Conservation (phyloP, 2,888 invertebrate species). For the Drosophila ustulata region DNA sequence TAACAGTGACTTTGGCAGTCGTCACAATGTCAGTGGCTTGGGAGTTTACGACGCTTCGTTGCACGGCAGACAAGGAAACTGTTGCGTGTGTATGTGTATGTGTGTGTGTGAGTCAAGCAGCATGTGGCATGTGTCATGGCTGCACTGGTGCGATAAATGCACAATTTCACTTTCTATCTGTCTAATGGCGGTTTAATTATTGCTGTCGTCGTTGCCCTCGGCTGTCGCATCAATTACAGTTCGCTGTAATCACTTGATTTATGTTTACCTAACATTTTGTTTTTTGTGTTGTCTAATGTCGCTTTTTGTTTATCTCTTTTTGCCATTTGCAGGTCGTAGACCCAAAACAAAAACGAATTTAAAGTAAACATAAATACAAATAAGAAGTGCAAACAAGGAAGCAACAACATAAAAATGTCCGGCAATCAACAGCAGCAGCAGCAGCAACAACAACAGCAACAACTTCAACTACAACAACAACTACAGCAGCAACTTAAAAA, state of each 20-base stretch:
- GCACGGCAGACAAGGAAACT: constrained; percentile 54
- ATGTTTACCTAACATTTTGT: constrained; percentile 10
- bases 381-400: constrained; percentile 63
- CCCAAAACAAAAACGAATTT: constrained; percentile 24
- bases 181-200: constrained; percentile 78
- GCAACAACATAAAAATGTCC: constrained; percentile 72
- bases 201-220: constrained; percentile 53
- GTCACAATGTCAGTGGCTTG: constrained; percentile 34
- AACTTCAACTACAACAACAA: constrained; percentile 44
- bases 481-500: constrained; percentile 12
- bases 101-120: constrained; percentile 30
- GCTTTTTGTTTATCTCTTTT: constrained; percentile 38
- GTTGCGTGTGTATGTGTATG: constrained; percentile 17
- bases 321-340: constrained; percentile 61
- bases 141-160: constrained; percentile 69
- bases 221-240: constrained; percentile 71
- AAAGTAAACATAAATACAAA: constrained; percentile 28
- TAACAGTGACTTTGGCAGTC: constrained; percentile 17
- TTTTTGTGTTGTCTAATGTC: constrained; percentile 48
- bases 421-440: constrained; percentile 74
- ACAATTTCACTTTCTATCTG: constrained; percentile 78
- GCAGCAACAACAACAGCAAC: constrained; percentile 44
- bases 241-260: constrained; percentile 58
- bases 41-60: constrained; percentile 67
- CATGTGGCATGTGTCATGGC: constrained; percentile 50